Percentiles rank a stretch among this genome's conserved stretches.
Evolutionary conservation across 2,113 vertebrate species (phyloP).

Genomic region (Macquaria australasica): DNA sequence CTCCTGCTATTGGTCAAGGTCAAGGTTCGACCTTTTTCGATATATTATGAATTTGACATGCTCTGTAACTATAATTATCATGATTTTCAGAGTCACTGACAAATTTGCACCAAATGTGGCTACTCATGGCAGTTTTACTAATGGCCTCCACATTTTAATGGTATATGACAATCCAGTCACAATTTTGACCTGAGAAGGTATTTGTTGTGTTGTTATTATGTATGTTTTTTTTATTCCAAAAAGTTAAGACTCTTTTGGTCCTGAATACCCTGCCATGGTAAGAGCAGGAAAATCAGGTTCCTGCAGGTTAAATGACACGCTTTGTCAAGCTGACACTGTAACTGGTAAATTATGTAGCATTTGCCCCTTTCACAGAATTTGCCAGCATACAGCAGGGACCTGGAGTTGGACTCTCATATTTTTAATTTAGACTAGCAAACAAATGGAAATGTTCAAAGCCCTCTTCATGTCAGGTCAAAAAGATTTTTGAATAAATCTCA

Average conservation of each 20-base stretch:
- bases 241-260: not conserved
- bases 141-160: not conserved
- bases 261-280: conserved; percentile 1
- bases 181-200: too few relatives aligned
- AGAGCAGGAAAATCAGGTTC: conserved; percentile 1
- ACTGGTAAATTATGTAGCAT: conserved; percentile 32
- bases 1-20: too few relatives aligned
- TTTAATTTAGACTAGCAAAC: not conserved
- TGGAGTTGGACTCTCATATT: not conserved
- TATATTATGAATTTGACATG: not conserved
- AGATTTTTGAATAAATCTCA: conserved; percentile 14
- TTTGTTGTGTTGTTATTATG: not conserved
- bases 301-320: conserved; percentile 32
- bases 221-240: not conserved
- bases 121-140: not conserved
- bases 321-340: conserved; percentile 4
- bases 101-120: not conserved
- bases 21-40: too few relatives aligned
- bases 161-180: not conserved
- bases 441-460: conserved; percentile 28
- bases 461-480: conserved; percentile 39
- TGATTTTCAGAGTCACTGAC: not conserved
- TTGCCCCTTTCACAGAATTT: conserved; percentile 27
- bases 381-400: conserved; percentile 1
- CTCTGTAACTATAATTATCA: not conserved